phyloP scores from a whole-genome alignment of 2,797 vertebrate genomes.

The Acropternis orthonyx region DNA sequence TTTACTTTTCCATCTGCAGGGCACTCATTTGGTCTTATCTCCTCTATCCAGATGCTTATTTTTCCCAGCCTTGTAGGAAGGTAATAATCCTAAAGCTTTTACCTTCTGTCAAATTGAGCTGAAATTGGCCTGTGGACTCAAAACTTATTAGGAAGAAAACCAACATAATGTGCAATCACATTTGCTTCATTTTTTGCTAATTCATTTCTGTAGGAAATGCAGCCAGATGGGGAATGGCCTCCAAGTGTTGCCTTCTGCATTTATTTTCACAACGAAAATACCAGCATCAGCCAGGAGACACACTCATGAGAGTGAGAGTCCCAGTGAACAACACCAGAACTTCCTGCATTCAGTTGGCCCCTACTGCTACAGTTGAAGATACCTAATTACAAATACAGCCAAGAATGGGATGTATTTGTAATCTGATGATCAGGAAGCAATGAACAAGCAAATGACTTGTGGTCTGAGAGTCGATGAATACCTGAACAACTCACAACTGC shows the following conservation, averaged over 20 bases:
- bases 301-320: rapidly evolving
- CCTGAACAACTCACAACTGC: neutral
- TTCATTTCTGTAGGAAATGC: neutral
- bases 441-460: neutral
- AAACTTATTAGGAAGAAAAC: constrained; percentile 47
- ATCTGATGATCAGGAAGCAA: neutral
- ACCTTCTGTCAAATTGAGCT: constrained; percentile 48
- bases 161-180: neutral
- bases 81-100: constrained; percentile 40
- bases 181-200: neutral
- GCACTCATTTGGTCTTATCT: constrained; percentile 46
- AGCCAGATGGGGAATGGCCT: neutral
- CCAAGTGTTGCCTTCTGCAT: neutral
- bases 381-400: neutral
- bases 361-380: neutral
- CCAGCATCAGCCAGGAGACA: neutral
- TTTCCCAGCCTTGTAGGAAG: constrained; percentile 35
- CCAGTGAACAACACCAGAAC: neutral
- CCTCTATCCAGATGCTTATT: constrained; percentile 34
- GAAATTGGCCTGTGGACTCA: constrained; percentile 30
- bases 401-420: neutral
- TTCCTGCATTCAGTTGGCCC: neutral
- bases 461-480: neutral
- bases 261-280: neutral
- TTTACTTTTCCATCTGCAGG: neutral